A percentile compares a stretch with the other conserved stretches of the same genome.
These are phyloP conservation scores for Crossaster papposus DNA, from an alignment of 53 echinoderm and acorn worm species.

Conservation along the genomic window DNA sequence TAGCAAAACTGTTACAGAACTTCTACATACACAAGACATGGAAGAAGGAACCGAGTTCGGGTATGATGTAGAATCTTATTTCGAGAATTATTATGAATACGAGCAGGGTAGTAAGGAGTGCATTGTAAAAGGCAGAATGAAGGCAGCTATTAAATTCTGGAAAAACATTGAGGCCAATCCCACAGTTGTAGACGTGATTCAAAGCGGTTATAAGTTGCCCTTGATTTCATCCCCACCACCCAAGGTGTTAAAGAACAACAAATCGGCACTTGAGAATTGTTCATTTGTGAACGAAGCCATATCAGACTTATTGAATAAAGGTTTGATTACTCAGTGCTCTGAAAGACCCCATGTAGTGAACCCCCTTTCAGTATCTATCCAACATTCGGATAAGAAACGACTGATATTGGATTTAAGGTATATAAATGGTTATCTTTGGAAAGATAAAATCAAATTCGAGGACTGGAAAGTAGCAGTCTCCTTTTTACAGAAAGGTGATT, in stretches of 20 bases:
- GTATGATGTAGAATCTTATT: too few relatives aligned
- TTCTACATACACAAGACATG: too few relatives aligned
- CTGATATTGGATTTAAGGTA: conserved; percentile 59
- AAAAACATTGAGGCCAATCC: conserved; percentile 16
- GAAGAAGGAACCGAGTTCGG: too few relatives aligned
- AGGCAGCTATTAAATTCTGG: conserved; percentile 37
- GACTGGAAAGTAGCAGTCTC: conserved; percentile 14
- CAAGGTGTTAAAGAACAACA: conserved; percentile 28
- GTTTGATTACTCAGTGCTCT: too few relatives aligned
- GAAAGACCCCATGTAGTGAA: conserved; percentile 34
- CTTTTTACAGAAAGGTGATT: conserved; percentile 59
- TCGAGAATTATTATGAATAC: conserved; percentile 12
- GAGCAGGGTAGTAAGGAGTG: conserved; percentile 39
- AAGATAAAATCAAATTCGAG: conserved; percentile 55
- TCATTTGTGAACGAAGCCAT: too few relatives aligned
- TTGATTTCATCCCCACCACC: conserved; percentile 10
- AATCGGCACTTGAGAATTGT: conserved; percentile 20
- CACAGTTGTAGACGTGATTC: conserved; percentile 1
- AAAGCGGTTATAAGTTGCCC: conserved; percentile 52
- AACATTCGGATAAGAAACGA: conserved; percentile 53
- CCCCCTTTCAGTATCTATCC: conserved; percentile 33
- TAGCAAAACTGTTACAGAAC: too few relatives aligned
- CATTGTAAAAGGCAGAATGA: conserved; percentile 39
- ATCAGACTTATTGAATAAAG: too few relatives aligned
- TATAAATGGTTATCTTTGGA: conserved; percentile 56